Conservation (phyloP, 2,888 invertebrate species). For the Hydroisotoma schaefferi region DNA sequence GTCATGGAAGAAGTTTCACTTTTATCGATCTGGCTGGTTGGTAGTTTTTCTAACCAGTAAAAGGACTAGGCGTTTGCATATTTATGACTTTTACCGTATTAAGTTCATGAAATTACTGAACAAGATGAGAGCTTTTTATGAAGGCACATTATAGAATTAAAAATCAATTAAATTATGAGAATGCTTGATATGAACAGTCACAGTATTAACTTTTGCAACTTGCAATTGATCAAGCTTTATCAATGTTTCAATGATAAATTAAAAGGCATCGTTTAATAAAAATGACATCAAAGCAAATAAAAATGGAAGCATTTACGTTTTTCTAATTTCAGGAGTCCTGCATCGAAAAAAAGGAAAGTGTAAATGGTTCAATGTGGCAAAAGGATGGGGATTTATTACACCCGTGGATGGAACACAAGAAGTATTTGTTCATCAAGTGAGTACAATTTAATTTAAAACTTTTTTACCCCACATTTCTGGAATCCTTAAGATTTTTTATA, state of each 20-base stretch:
- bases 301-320: background rate
- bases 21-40: background rate
- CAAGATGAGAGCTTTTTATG: background rate
- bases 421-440: conserved; percentile 91
- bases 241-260: background rate
- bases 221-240: background rate
- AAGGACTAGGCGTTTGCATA: background rate
- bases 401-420: conserved; percentile 86
- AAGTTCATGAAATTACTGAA: background rate
- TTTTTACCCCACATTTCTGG: too few species aligned
- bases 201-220: background rate
- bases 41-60: background rate
- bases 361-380: conserved; percentile 95
- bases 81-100: background rate
- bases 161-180: background rate
- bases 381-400: conserved; percentile 92
- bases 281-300: background rate
- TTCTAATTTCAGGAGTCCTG: background rate
- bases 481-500: too few species aligned
- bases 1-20: background rate
- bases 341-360: conserved; percentile 55
- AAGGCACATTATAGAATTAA: too few species aligned
- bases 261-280: background rate
- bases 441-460: too few species aligned
- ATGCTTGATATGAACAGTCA: background rate